Evolutionary conservation across 2,113 vertebrate species (phyloP), one percentile per base, ranked within the genome.

Genomic region (Heteronetta atricapilla): DNA sequence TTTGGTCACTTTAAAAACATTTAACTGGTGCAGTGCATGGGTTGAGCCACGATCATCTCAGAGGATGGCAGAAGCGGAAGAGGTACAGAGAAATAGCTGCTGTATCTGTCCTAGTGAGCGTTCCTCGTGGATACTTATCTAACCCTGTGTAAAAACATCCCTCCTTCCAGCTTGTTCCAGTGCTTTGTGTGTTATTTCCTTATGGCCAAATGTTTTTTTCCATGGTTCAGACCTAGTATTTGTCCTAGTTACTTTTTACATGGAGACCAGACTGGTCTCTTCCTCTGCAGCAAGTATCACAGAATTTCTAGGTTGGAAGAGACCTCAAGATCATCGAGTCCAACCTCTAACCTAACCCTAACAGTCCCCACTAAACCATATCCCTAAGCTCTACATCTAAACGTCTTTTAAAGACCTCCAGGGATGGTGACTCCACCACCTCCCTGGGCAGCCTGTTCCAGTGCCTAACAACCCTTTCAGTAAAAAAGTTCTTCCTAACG

Each of bases 21-120:
- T 25, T 55, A 2, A 16, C 11, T 62, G 11, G 6, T 58, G 67
- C 69, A 8, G 13, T 79, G 18, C 0, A 0, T 10, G 28, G 16
- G 11, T 77, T 86, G 68, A 66, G 13, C 34, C n/a, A 29, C 31
- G 29, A 20, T 38, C 4, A 6, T 26, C 13, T 58, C 4, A 59
- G 31, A 59, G 55, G 31, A 55, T 12, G 0, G 3, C 31, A 55
- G 52, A 75, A 34, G 40, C 89, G 73, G 10, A 34, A 66, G 33
- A 62, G 18, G 3, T 60, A 4, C 26, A 48, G 87, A 68, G 60
- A 59, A 75, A 21, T 42, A 36, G 34, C 13, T 40, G 10, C 7
- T 74, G 33, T n/a, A 34, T 48, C 22, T 48, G 28, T 40, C 31
- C 40, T n/a, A 26, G 36, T 44, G 73, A 64, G 31, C 66, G 1